Evolutionary conservation across 2,797 vertebrate species (phyloP), one percentile per base, ranked within the genome.

Genomic region (Sparus aurata): DNA sequence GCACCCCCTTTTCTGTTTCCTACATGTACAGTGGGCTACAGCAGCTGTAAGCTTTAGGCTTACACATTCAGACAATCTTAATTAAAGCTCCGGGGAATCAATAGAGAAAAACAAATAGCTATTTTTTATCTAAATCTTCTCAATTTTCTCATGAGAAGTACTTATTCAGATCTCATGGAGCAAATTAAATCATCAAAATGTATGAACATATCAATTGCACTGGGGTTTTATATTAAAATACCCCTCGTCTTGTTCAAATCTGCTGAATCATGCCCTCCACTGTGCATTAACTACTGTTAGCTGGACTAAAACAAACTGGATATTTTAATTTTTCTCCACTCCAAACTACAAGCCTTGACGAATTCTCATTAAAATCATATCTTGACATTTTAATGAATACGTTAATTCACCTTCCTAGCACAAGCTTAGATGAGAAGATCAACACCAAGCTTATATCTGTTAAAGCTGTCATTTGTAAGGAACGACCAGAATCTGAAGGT

Each of bases 1-100:
- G 34, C 59, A 84, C 71, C 74, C 63, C 53, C 52, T 79, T 75
- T 78, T 77, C 67, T 77, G 57, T 84, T 79, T 69, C 82, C 67
- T 89, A 82, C 61, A 64, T 53, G 52, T 77, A 85, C 76, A 66
- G 55, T 81, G 72, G 49, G 43, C 58, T 79, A 67, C 27, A 66
- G 69, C 66, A 57, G 74, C 71, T 80, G 80, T 76, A 80, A 69
- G 16, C 61, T 70, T 79, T 71, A 67, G 34, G 15, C 27, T 60
- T 53, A 25, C n/a, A 55, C 3, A 61, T 77, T 83, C 41, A 47
- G 41, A 61, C 23, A 64, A 60, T 66, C 57, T 75, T 12, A 61
- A 17, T 49, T 59, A 87, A 83, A 79, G 18, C 13, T 67, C n/a
- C 6, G 10, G 23, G 63, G 11, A 17, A 30, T 77, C 15, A 43